Conservation (phyloP, 1,140 invertebrate species). For the Eulimnadia texana region DNA sequence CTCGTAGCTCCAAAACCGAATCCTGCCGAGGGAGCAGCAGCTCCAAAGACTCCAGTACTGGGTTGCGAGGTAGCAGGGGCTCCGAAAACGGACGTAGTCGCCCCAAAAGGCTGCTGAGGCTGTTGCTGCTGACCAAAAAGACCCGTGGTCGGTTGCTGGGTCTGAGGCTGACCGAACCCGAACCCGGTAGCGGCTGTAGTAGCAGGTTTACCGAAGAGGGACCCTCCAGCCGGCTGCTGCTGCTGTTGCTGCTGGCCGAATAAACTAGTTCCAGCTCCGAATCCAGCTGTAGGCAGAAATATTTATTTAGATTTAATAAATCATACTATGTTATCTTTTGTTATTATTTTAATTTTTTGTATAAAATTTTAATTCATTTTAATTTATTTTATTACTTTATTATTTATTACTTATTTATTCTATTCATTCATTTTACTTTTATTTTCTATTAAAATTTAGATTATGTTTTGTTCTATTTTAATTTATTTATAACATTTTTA, state of each 20-base stretch:
- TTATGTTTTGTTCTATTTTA: neutral
- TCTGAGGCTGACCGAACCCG: slow-evolving; percentile 15
- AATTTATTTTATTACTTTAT: neutral
- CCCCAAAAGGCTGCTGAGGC: slow-evolving; percentile 9
- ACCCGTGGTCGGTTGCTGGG: slow-evolving; percentile 14
- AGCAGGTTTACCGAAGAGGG: slow-evolving; percentile 15
- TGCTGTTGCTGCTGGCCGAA: slow-evolving; percentile 24
- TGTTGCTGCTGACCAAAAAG: slow-evolving; percentile 19
- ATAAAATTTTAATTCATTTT: neutral
- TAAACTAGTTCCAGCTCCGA: slow-evolving; percentile 19
- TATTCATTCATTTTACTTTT: too few species aligned
- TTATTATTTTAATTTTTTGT: neutral
- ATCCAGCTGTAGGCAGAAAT: neutral
- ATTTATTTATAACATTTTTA: neutral
- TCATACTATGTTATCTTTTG: neutral
- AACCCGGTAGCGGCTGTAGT: slow-evolving; percentile 10
- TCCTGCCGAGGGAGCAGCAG: neutral
- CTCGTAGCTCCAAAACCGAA: neutral
- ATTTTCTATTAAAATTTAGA: too few species aligned
- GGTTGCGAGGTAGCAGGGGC: slow-evolving; percentile 23
- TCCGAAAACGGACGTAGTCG: slow-evolving; percentile 23
- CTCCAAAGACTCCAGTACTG: slow-evolving; percentile 19
- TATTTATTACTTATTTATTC: too few species aligned
- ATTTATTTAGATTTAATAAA: neutral
- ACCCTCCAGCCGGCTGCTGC: slow-evolving; percentile 13